Evolutionary conservation across 2,113 vertebrate species (phyloP), one percentile per base, ranked within the genome.

Genomic region (Syngnathus typhle): DNA sequence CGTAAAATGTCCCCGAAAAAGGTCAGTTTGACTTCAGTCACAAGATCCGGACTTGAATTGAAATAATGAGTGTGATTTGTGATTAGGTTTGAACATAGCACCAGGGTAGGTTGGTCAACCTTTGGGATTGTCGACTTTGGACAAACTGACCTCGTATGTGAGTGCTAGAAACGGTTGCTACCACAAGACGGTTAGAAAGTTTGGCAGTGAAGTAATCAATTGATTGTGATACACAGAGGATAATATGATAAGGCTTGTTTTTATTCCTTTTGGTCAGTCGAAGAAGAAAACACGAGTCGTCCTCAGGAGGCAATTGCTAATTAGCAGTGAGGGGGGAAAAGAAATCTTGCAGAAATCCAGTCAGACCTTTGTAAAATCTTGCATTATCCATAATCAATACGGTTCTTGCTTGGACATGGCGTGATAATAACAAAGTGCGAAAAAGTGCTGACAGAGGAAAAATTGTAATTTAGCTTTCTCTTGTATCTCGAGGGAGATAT

Each of bases 141-240:
- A 67, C 73, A 80, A 84, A 77, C 75, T 81, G 84, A 82, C 75
- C 83, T 71, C 15, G 76, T 67, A 37, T 8, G 69, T 65, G 66
- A 79, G 61, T 82, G 63, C 80, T 72, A 82, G 77, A 82, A 72
- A 74, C 77, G 80, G 21, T 7, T 80, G 79, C 81, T 75, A 87
- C 76, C 76, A 86, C 81, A 82, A 81, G 76, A 85, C 21, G 77
- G 70, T 43, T 12, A 79, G 71, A 83, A 77, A 84, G 79, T 87
- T 88, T 88, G 85, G 86, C 82, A 87, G 85, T 87, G 15, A 89
- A 91, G 0, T 36, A 64, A 39, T 51, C 6, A 52, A 39, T 5
- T 65, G 64, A 64, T 38, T 49, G 46, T 37, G 63, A 64, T 13
- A 49, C 63, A 62, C 41, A 23, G 12, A 62, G 19, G 85, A 77